These are phyloP conservation scores for Oryzias melastigma DNA, from an alignment of 2,113 vertebrate species.

Conservation along the genomic window DNA sequence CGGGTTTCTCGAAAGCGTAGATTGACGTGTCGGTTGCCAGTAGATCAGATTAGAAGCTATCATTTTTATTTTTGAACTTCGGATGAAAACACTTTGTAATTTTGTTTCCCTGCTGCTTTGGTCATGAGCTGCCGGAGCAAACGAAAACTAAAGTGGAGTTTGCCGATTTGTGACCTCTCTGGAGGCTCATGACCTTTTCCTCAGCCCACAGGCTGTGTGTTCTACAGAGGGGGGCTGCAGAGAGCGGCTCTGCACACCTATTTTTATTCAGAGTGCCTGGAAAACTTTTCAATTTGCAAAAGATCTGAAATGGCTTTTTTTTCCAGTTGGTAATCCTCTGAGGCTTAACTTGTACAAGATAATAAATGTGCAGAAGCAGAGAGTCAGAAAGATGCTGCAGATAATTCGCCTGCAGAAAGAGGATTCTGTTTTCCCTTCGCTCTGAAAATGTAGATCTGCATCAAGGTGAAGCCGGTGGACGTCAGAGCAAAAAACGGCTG, in stretches of 20 bases:
- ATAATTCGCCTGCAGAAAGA: too few species aligned
- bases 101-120: slow-evolving; percentile 75
- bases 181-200: slow-evolving; percentile 35
- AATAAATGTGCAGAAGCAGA: too few species aligned
- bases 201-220: slow-evolving; percentile 10
- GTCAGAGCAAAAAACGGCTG: neutral
- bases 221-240: slow-evolving; percentile 20
- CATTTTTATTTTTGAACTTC: slow-evolving; percentile 73
- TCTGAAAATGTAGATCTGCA: too few species aligned
- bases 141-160: too few species aligned
- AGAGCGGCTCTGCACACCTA: slow-evolving; percentile 1
- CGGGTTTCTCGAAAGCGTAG: slow-evolving; percentile 41
- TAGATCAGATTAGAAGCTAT: slow-evolving; percentile 67
- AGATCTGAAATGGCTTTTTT: neutral
- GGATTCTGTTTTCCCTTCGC: too few species aligned
- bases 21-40: slow-evolving; percentile 59
- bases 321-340: too few species aligned
- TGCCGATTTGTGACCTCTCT: slow-evolving; percentile 16
- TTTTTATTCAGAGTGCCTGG: neutral
- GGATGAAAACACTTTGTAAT: slow-evolving; percentile 79
- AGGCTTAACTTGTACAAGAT: too few species aligned
- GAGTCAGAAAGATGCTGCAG: too few species aligned
- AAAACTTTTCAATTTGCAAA: slow-evolving; percentile 4
- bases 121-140: slow-evolving; percentile 41
- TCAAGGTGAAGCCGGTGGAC: too few species aligned